Evolutionary conservation across 2,888 invertebrate species (phyloP).

Genomic region (Lycocerus yunnanus): DNA sequence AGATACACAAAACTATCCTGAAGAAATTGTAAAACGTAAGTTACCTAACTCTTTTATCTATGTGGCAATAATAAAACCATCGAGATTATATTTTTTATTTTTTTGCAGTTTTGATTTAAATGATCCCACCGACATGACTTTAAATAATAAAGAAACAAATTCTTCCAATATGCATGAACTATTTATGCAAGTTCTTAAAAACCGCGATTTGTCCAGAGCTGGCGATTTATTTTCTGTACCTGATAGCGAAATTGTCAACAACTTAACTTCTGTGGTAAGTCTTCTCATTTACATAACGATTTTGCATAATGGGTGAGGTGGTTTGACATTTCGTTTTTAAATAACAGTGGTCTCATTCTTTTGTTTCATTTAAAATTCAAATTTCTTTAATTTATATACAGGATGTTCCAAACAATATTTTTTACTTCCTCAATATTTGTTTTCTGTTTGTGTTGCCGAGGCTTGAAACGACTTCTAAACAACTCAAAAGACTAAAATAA

Average conservation of each 20-base stretch:
- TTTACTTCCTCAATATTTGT: neutral
- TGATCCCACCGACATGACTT: slow-evolving; percentile 21
- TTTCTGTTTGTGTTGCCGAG: no score
- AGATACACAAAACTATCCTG: slow-evolving; percentile 17
- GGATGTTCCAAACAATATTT: neutral
- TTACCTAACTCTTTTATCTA: slow-evolving; percentile 31
- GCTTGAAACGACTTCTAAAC: no score
- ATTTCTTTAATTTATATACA: neutral
- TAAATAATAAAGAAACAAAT: slow-evolving; percentile 24
- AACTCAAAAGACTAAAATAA: no score
- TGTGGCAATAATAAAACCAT: slow-evolving; percentile 31
- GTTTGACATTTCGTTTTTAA: neutral
- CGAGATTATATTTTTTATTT: neutral
- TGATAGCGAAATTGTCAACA: slow-evolving; percentile 84
- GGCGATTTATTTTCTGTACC: slow-evolving; percentile 89
- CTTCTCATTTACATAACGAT: neutral
- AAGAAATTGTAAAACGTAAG: slow-evolving; percentile 32
- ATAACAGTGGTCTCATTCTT: neutral
- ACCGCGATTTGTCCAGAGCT: slow-evolving; percentile 87
- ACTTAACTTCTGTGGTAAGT: slow-evolving; percentile 81
- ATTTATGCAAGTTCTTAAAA: slow-evolving; percentile 86
- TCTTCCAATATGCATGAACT: slow-evolving; percentile 81
- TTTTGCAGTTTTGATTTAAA: neutral
- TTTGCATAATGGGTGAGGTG: neutral
- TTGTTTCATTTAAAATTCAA: neutral